Conservation (phyloP, 2,888 invertebrate genomes). For the Trissolcus japonicus region DNA sequence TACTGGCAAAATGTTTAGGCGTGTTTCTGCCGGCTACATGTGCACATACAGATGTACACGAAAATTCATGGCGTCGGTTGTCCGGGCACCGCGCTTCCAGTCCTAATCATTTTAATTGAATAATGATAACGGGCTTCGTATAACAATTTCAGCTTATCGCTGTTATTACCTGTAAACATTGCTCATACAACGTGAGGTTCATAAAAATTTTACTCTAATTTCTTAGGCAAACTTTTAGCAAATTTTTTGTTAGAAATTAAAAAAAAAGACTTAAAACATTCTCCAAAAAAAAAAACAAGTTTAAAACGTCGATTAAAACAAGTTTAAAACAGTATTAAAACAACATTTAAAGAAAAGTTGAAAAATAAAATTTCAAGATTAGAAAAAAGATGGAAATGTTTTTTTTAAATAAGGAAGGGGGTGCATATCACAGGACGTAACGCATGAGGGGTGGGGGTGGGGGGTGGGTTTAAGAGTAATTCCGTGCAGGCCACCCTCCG, state of each 20-base stretch:
- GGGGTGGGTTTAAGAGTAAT: constrained; percentile 66
- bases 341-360: constrained; percentile 4
- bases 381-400: too few relatives aligned
- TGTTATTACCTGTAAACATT: constrained; percentile 3
- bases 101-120: constrained; percentile 47
- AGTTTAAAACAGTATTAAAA: too few relatives aligned
- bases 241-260: too few relatives aligned
- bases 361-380: constrained; percentile 17
- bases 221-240: too few relatives aligned
- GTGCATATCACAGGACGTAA: constrained; percentile 66
- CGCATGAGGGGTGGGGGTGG: constrained; percentile 55
- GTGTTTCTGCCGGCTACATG: constrained; percentile 46
- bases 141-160: constrained; percentile 28
- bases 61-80: constrained; percentile 35
- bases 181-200: neutral
- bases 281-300: too few relatives aligned
- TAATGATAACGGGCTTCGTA: constrained; percentile 34
- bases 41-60: constrained; percentile 37
- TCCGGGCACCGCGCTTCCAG: constrained; percentile 5
- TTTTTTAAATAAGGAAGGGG: too few relatives aligned
- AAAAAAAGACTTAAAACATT: too few relatives aligned
- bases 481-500: constrained; percentile 63
- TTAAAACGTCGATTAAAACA: too few relatives aligned
- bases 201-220: neutral
- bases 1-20: constrained; percentile 51